phyloP scores from a whole-genome alignment of 2,113 vertebrate genomes.

The Odobenus rosmarus region DNA sequence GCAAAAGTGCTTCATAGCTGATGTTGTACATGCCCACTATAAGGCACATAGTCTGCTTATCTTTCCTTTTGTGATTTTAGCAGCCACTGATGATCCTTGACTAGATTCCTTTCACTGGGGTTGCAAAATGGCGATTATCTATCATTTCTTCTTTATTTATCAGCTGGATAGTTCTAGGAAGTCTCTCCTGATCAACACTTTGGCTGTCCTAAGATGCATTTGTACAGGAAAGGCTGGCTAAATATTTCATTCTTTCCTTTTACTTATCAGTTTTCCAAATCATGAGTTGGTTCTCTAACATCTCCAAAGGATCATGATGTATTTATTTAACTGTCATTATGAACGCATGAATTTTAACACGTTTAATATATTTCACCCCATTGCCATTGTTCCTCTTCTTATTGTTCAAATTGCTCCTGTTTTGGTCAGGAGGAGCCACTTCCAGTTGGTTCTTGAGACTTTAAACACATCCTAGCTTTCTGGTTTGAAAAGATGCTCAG shows the following conservation, averaged over 20 bases:
- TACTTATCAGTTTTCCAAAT: slow-evolving; percentile 5
- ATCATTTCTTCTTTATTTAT: not conserved
- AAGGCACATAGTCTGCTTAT: not conserved
- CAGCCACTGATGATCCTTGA: not conserved
- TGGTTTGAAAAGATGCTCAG: not conserved
- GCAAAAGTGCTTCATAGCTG: not conserved
- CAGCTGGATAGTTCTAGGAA: not conserved
- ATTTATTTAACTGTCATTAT: not conserved
- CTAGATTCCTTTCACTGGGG: not conserved
- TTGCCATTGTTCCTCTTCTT: not conserved
- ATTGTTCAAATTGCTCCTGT: not conserved
- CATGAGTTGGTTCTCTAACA: not conserved
- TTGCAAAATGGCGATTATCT: not conserved
- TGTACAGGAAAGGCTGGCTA: not conserved
- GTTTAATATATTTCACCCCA: not conserved
- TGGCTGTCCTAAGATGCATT: not conserved
- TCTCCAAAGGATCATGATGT: not conserved
- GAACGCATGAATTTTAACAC: not conserved
- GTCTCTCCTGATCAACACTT: not conserved
- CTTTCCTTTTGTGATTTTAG: not conserved
- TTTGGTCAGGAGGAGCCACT: not conserved
- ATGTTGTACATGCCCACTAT: not conserved
- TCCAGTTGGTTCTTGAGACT: not conserved
- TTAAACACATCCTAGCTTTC: not conserved
- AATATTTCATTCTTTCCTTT: not conserved